Conservation (phyloP, 2,797 vertebrate genomes). For the Psittacula derbiana region DNA sequence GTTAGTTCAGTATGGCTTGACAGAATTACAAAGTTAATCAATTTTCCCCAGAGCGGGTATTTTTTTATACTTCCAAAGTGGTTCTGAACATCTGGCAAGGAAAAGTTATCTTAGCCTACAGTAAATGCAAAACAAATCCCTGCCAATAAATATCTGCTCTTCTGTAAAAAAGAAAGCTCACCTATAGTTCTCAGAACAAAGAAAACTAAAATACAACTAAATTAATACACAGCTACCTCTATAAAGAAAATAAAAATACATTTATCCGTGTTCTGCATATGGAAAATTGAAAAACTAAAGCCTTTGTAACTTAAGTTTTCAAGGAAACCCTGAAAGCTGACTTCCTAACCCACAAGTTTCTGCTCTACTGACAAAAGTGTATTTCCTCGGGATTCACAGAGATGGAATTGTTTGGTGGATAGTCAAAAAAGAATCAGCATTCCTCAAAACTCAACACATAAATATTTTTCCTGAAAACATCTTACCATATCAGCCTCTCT, state of each 20-base stretch:
- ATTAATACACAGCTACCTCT: not conserved
- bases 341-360: not conserved
- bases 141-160: not conserved
- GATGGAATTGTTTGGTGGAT: not conserved
- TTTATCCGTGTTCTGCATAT: not conserved
- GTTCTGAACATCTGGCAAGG: not conserved
- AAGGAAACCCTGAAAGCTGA: not conserved
- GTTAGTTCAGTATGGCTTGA: not conserved
- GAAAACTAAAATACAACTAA: not conserved
- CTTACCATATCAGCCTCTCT: not conserved
- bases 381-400: not conserved
- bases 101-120: not conserved
- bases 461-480: not conserved
- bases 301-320: not conserved
- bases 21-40: not conserved
- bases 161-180: not conserved
- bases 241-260: not conserved
- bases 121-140: not conserved
- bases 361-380: not conserved
- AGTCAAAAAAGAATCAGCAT: not conserved
- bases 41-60: not conserved
- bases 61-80: slow-evolving; percentile 10
- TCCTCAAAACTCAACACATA: not conserved
- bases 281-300: not conserved
- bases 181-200: not conserved